A percentile compares a stretch with the other conserved stretches of the same genome.
These are phyloP conservation scores for Prosopocoilus inquinatus DNA, from an alignment of 2,888 invertebrate species.

Conservation along the genomic window DNA sequence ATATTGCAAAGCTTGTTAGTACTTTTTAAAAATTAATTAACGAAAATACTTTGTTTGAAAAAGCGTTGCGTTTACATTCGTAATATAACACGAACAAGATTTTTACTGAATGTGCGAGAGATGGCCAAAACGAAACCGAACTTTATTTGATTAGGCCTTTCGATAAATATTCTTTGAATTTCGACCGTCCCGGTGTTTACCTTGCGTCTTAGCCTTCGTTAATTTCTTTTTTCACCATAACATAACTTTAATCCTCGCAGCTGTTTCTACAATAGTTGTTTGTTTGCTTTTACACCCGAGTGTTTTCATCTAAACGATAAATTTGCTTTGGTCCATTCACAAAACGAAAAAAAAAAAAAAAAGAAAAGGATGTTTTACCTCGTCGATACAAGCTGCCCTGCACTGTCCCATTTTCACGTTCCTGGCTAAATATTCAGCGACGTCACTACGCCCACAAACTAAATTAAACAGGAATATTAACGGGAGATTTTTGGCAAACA, in stretches of 20 bases:
- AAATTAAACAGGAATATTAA: too few relatives aligned
- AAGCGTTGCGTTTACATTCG: too few relatives aligned
- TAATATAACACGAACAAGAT: too few relatives aligned
- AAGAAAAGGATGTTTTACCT: too few relatives aligned
- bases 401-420: too few relatives aligned
- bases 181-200: constrained; percentile 26
- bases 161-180: constrained; percentile 20
- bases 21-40: background rate
- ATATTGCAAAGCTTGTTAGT: background rate
- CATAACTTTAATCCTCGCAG: constrained; percentile 12
- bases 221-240: constrained; percentile 7
- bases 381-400: too few relatives aligned
- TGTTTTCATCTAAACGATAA: background rate
- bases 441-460: too few relatives aligned
- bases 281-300: constrained; percentile 17
- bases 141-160: constrained; percentile 28
- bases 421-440: too few relatives aligned
- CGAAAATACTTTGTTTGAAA: background rate
- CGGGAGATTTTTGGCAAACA: too few relatives aligned
- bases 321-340: too few relatives aligned
- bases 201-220: constrained; percentile 19
- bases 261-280: constrained; percentile 14
- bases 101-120: too few relatives aligned
- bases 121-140: background rate
- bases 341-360: too few relatives aligned